phyloP scores from a whole-genome alignment of 2,113 vertebrate genomes.

The Pan paniscus region DNA sequence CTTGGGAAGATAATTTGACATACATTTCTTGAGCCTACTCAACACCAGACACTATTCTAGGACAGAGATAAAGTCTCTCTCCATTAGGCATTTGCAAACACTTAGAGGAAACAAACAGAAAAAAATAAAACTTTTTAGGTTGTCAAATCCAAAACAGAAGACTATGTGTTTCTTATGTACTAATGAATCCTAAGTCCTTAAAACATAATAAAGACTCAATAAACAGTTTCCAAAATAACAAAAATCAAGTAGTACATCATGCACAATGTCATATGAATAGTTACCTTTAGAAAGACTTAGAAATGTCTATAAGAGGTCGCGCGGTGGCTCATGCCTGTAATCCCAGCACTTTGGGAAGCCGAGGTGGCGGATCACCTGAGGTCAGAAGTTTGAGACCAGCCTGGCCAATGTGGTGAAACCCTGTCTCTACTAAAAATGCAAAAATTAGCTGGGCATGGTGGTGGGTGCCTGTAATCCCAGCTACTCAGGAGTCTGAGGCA shows the following conservation, averaged over 20 bases:
- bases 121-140: neutral
- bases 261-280: neutral
- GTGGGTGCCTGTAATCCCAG: too few relatives aligned
- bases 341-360: too few relatives aligned
- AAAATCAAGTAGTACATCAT: neutral
- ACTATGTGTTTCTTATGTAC: neutral
- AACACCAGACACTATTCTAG: neutral
- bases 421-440: too few relatives aligned
- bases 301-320: neutral
- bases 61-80: neutral
- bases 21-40: neutral
- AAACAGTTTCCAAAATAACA: neutral
- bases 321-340: too few relatives aligned
- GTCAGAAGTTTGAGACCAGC: too few relatives aligned
- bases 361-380: too few relatives aligned
- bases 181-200: neutral
- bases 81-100: neutral
- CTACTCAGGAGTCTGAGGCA: too few relatives aligned
- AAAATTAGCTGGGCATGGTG: too few relatives aligned
- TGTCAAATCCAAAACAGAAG: slow-evolving; percentile 23
- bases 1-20: neutral
- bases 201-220: neutral
- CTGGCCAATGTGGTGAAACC: too few relatives aligned
- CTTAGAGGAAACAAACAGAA: slow-evolving; percentile 45
- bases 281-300: neutral